These are phyloP conservation scores for Spicauda simplicius DNA, from an alignment of 2,888 invertebrate genomes.

Conservation along the genomic window DNA sequence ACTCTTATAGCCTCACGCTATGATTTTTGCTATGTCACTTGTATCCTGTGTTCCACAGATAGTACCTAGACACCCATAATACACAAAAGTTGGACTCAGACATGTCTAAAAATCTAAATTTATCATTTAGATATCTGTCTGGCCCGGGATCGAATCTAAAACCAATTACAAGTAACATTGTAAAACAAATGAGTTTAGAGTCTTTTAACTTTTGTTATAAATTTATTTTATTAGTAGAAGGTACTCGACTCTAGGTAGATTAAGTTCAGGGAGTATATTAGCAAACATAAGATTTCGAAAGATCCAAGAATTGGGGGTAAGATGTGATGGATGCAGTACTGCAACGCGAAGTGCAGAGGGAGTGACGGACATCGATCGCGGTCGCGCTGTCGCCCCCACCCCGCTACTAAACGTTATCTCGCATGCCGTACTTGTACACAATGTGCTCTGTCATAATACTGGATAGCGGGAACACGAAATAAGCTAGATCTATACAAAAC, in stretches of 20 bases:
- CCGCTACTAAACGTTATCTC: conserved; percentile 64
- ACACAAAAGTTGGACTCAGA: not conserved
- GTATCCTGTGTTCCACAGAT: too few species aligned
- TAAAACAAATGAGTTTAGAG: too few species aligned
- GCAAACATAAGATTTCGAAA: not conserved
- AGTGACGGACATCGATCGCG: conserved; percentile 75
- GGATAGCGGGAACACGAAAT: conserved; percentile 17
- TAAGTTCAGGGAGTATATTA: not conserved
- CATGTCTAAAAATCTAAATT: not conserved
- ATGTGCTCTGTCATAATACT: conserved; percentile 21
- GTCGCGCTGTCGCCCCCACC: conserved; percentile 46
- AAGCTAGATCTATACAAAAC: not conserved
- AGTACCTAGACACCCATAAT: too few species aligned
- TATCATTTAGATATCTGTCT: not conserved
- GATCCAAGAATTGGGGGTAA: conserved; percentile 29
- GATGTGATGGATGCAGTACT: conserved; percentile 63
- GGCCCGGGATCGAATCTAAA: too few species aligned
- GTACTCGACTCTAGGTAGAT: too few species aligned
- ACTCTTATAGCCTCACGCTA: too few species aligned
- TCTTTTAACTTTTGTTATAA: too few species aligned
- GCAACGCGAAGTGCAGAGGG: conserved; percentile 64
- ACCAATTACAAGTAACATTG: too few species aligned
- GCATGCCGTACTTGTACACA: conserved; percentile 41
- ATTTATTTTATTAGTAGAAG: not conserved
- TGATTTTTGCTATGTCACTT: too few species aligned